phyloP scores from a whole-genome alignment of 2,113 vertebrate genomes.

The Buteo buteo region DNA sequence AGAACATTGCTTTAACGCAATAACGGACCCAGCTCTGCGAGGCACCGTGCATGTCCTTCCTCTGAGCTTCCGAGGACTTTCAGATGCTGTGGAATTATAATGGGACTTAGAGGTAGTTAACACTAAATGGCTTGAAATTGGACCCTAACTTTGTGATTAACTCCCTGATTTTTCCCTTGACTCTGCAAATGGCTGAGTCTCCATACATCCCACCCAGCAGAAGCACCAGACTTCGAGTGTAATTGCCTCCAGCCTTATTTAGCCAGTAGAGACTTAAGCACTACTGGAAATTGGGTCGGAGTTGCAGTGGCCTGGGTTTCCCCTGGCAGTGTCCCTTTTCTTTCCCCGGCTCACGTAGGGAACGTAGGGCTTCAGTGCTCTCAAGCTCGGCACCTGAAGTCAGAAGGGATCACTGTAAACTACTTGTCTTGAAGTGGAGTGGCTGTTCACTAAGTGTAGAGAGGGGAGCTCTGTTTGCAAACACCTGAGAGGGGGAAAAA shows the following conservation, averaged over 20 bases:
- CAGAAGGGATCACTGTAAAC: neutral
- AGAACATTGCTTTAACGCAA: neutral
- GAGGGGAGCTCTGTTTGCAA: neutral
- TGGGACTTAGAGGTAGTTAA: neutral
- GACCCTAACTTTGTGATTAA: neutral
- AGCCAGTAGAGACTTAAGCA: neutral
- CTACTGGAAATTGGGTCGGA: neutral
- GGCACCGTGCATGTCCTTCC: neutral
- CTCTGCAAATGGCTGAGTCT: neutral
- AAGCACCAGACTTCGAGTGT: neutral
- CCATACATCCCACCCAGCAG: neutral
- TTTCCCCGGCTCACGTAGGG: accelerated
- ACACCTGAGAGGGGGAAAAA: neutral
- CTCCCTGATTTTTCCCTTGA: neutral
- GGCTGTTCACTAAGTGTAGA: neutral
- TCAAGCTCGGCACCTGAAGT: neutral
- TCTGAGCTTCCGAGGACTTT: neutral
- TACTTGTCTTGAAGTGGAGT: neutral
- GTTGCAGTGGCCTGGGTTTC: neutral
- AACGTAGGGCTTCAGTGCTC: neutral
- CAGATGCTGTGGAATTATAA: neutral
- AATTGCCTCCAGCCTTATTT: neutral
- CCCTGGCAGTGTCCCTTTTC: neutral
- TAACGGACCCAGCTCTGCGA: neutral
- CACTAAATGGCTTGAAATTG: neutral